Evolutionary conservation across 2,888 invertebrate species (phyloP).

Genomic region (Lasioglossum malachurum): DNA sequence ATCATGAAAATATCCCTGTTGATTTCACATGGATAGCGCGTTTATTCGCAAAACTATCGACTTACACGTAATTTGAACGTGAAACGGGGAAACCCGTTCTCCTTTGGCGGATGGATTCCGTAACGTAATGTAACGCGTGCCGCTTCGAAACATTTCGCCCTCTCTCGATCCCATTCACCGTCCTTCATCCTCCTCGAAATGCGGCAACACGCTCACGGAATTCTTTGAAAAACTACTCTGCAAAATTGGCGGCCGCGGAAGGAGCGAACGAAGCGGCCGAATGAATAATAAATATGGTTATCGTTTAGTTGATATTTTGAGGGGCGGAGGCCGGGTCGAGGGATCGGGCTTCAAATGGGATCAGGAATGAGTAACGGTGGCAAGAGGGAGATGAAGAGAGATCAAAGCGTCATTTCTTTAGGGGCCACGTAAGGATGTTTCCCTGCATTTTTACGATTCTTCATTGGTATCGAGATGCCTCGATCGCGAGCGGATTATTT

Average conservation of each 20-base stretch:
- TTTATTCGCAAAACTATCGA: slow-evolving; percentile 9
- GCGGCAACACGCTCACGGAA: slow-evolving; percentile 66
- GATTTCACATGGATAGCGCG: neutral
- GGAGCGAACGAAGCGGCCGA: slow-evolving; percentile 82
- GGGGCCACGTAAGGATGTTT: slow-evolving; percentile 51
- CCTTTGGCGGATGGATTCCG: neutral
- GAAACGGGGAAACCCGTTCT: slow-evolving; percentile 23
- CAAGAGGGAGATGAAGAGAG: slow-evolving; percentile 64
- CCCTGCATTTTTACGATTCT: slow-evolving; percentile 67
- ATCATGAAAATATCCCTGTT: neutral
- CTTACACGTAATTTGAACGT: slow-evolving; percentile 21
- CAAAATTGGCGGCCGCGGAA: slow-evolving; percentile 77
- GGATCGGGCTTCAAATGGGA: slow-evolving; percentile 50
- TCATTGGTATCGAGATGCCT: slow-evolving; percentile 38
- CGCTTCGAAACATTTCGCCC: slow-evolving; percentile 49
- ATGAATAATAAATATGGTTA: slow-evolving; percentile 88
- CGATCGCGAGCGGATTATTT: slow-evolving; percentile 27
- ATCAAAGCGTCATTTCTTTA: slow-evolving; percentile 75
- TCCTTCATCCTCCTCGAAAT: slow-evolving; percentile 37
- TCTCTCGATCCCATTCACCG: slow-evolving; percentile 28
- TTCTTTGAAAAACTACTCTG: slow-evolving; percentile 81
- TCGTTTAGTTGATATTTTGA: slow-evolving; percentile 88
- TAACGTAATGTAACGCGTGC: slow-evolving; percentile 16
- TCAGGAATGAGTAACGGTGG: slow-evolving; percentile 30
- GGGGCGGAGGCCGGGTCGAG: slow-evolving; percentile 78